Evolutionary conservation across 53 echinoderm and acorn worm species (phyloP), one percentile per base, ranked within the genome.

Genomic region (Hippasteria phrygiana): DNA sequence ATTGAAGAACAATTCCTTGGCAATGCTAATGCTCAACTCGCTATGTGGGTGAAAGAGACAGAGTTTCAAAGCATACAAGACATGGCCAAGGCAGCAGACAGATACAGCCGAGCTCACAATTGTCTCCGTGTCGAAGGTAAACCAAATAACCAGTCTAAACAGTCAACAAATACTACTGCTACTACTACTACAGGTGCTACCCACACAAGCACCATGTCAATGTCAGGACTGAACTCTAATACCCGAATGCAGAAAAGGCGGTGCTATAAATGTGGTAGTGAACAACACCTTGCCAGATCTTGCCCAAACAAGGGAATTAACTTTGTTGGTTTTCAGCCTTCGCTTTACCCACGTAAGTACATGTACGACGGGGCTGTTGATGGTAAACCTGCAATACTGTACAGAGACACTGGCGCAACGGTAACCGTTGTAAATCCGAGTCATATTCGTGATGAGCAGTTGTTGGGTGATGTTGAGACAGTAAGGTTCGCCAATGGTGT

Each of bases 401-500:
- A 31, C 69, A 31, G 29, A 4, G 33, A 67, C 69, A 67, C 69
- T 18, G 69, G 31, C 4, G 33, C 31, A 29, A 67, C 33, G 22
- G 33, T 67, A 32, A 67, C 69, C 12, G 69, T 67, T 33, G 69
- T n/a, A n/a, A n/a, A n/a, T n/a, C n/a, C n/a, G n/a, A n/a, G n/a
- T n/a, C n/a, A n/a, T n/a, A n/a, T n/a, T n/a, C n/a, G n/a, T n/a
- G n/a, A n/a, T n/a, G n/a, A n/a, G n/a, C n/a, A n/a, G n/a, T n/a
- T n/a, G n/a, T n/a, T n/a, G n/a, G n/a, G n/a, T n/a, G n/a, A n/a
- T n/a, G n/a, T n/a, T n/a, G n/a, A n/a, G n/a, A n/a, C n/a, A n/a
- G n/a, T n/a, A n/a, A n/a, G n/a, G n/a, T n/a, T n/a, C n/a, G n/a
- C n/a, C n/a, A n/a, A n/a, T n/a, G n/a, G n/a, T n/a, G n/a, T n/a